Evolutionary conservation across 2,113 vertebrate species (phyloP), one percentile per base, ranked within the genome.

Genomic region (Echinops telfairi): DNA sequence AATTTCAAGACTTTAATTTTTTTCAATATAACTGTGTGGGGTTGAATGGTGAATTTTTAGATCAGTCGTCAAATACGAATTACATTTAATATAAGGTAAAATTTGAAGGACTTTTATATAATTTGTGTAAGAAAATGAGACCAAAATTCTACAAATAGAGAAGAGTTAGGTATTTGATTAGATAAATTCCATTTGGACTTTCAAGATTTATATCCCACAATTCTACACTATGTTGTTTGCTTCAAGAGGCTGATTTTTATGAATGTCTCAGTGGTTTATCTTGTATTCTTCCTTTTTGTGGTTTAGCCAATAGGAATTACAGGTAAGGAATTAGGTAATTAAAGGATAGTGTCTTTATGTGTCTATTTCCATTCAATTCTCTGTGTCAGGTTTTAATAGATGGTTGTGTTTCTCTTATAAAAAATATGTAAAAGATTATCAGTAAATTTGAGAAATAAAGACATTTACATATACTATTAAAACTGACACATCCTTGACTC

Each of bases 91-190:
- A 10, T 62, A 62, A 62, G 19, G 60, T 62, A 29, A 70, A 27
- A 16, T n/a, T 70, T 7, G 82, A 93, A 93, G 0, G 22, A 43
- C 40, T 40, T 4, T 62, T 38, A 57, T 36, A 43, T 47, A 38
- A 47, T 22, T 70, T 95, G 7, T 70, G 3, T 70, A 68, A 88
- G 33, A 88, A 79, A 82, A 89, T 89, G 66, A 79, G 25, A 78
- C 20, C 66, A 40, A 76, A 76, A 79, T 47, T 40, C 15, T 11
- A 27, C 47, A 15, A 84, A n/a, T 16, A 29, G 57, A 91, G 62
- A n/a, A 15, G 64, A 43, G 20, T 68, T 58, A 22, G 8, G 29
- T 36, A 27, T 27, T 43, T 6, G 47, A 47, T 33, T 38, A 25
- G 29, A 82, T 36, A 40, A 23, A 29, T 38, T 60, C 23, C 75